These are phyloP conservation scores for Bombus turneri DNA, from an alignment of 1,140 invertebrate species.

Conservation along the genomic window DNA sequence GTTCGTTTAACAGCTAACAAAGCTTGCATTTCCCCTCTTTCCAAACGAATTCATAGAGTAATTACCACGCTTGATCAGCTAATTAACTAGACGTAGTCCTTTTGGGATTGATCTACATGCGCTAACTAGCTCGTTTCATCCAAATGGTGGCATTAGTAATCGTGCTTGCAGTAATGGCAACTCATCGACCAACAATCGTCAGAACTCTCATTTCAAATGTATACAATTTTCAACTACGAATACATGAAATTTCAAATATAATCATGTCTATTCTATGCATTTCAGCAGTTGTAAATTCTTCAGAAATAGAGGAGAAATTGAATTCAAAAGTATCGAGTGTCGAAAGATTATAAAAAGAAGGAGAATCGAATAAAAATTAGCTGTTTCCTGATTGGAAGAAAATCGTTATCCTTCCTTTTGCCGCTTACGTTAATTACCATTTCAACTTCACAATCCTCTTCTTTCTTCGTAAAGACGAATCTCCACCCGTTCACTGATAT, in stretches of 20 bases:
- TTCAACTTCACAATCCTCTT: neutral
- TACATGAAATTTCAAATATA: no score
- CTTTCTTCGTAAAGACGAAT: no score
- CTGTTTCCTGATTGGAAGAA: neutral
- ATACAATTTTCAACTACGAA: neutral
- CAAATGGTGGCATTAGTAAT: neutral
- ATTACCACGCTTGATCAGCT: neutral
- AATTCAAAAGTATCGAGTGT: neutral
- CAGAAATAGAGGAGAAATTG: neutral
- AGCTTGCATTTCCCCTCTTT: neutral
- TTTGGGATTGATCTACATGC: neutral
- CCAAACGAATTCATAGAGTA: neutral
- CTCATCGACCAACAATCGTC: neutral
- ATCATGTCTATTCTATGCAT: no score
- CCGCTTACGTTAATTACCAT: neutral
- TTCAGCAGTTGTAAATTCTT: no score
- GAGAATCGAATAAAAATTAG: neutral
- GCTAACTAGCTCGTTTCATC: neutral
- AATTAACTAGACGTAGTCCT: conserved; percentile 1
- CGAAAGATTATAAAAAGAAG: no score
- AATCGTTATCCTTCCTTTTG: neutral
- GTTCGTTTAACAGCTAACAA: neutral
- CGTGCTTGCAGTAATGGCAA: neutral
- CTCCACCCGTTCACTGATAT: neutral
- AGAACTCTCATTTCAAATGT: neutral